Base-by-base conservation (phyloP, 2,888 invertebrate species). In the Platycheirus rosarum region DNA sequence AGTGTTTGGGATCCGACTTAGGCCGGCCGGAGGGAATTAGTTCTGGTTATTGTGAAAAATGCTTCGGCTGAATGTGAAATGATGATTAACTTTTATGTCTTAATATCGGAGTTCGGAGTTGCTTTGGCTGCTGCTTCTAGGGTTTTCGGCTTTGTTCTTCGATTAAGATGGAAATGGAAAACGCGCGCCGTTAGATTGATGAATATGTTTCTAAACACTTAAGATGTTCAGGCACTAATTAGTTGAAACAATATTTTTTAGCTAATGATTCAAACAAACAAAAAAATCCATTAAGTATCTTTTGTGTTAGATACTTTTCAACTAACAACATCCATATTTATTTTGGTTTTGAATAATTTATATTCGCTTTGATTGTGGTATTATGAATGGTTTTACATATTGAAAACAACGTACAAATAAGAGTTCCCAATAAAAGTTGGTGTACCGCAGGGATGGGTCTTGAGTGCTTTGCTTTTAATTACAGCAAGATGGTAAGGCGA, bases 1-100 rank as follows among this genome's bases (percentile, higher is more conserved):
- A 57, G 66, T 66, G 66, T 77, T 49, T 63, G 29, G 44, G 65
- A 49, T 18, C 51, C 42, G 60, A 60, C 51, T 48, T 37, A 60
- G 60, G 32, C 55, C 35, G 18, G 35, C 11, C 51, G 11, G 51
- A 57, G 63, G 44, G 60, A 80, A 80, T 76, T 76, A 71, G 71
- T 71, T 82, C 68, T 77, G 66, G 71, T 42, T 55, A 16, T 62
- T 66, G 40, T 66, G 70, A 42, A 62, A 70, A 66, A 73, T 53
- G 37, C 76, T 66, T 32, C 11, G 66, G 48, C 62, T 32, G 23
- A 9, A 69, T 71, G 44, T 82, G 55, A 62, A 77, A 63, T 68
- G 82, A 73, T 82, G 77, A 77, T 71, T 82, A 73, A 77, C 62
- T 77, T 60, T 60, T 44, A 60, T 60, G 60, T 60, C 60, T 60